Conservation (phyloP, 2,888 invertebrate species). For the Dione juno region DNA sequence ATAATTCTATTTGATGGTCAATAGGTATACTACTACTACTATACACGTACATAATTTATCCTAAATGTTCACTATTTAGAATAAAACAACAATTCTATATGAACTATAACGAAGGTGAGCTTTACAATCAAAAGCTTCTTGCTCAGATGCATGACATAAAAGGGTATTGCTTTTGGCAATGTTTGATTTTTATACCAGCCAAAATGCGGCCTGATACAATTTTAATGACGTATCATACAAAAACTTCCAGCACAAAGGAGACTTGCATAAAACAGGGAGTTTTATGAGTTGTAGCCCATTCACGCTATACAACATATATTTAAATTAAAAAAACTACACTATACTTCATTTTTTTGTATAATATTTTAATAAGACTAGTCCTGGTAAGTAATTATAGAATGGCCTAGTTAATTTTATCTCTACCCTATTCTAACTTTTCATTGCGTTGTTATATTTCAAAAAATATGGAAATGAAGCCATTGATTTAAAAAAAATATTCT, state of each 20-base stretch:
- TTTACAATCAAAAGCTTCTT: conserved; percentile 22
- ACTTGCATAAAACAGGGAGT: conserved; percentile 13
- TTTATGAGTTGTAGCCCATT: conserved; percentile 10
- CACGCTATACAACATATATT: conserved; percentile 21
- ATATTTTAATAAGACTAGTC: conserved; percentile 7
- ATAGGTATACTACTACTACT: too few relatives aligned
- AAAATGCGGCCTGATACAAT: conserved; percentile 33
- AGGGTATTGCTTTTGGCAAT: conserved; percentile 40
- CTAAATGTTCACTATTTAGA: background rate
- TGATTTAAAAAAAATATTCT: background rate
- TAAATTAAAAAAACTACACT: conserved; percentile 14
- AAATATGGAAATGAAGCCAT: background rate
- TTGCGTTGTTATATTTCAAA: background rate
- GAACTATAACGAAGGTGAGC: conserved; percentile 23
- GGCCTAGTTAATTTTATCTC: conserved; percentile 7
- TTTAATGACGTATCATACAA: conserved; percentile 39
- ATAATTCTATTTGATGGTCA: too few relatives aligned
- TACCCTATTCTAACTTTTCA: background rate
- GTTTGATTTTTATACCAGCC: conserved; percentile 32
- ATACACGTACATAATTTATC: background rate
- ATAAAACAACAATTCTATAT: conserved; percentile 1
- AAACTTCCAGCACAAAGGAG: conserved; percentile 33
- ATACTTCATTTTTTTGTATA: conserved; percentile 1
- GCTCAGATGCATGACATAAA: conserved; percentile 13
- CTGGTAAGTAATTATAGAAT: conserved; percentile 16